phyloP scores from a whole-genome alignment of 2,888 invertebrate species.

The Zaprionus obscuricornis region DNA sequence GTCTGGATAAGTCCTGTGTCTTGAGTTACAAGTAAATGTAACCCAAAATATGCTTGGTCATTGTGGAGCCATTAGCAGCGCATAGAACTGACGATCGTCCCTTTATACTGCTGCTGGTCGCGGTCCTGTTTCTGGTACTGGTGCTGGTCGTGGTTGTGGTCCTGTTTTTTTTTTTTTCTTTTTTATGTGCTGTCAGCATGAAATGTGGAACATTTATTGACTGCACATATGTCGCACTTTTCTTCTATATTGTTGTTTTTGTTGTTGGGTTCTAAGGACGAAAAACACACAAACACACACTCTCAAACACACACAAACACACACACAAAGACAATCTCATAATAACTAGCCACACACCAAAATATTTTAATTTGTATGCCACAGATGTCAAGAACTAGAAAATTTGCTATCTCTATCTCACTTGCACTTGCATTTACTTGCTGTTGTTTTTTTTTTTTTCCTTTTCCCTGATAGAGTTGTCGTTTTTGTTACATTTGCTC shows the following conservation, averaged over 20 bases:
- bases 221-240: slow-evolving; percentile 77
- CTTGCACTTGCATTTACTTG: no score
- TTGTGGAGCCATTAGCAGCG: slow-evolving; percentile 72
- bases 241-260: slow-evolving; percentile 15
- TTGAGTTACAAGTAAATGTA: slow-evolving; percentile 6
- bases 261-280: slow-evolving; percentile 12
- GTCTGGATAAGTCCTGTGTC: not conserved
- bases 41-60: slow-evolving; percentile 58
- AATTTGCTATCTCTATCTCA: not conserved
- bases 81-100: slow-evolving; percentile 31
- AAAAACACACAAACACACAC: slow-evolving; percentile 38
- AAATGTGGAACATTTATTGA: slow-evolving; percentile 79
- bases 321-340: slow-evolving; percentile 18
- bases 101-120: no score
- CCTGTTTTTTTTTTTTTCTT: not conserved
- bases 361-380: slow-evolving; percentile 72
- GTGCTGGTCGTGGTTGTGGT: not conserved
- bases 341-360: slow-evolving; percentile 32
- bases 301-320: no score
- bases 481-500: slow-evolving; percentile 18
- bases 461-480: slow-evolving; percentile 55
- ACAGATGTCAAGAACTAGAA: slow-evolving; percentile 51
- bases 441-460: no score
- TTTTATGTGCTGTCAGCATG: slow-evolving; percentile 74
- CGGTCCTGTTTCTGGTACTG: slow-evolving; percentile 4